phyloP scores from a whole-genome alignment of 2,797 vertebrate genomes.

The Eidolon dupreanum region DNA sequence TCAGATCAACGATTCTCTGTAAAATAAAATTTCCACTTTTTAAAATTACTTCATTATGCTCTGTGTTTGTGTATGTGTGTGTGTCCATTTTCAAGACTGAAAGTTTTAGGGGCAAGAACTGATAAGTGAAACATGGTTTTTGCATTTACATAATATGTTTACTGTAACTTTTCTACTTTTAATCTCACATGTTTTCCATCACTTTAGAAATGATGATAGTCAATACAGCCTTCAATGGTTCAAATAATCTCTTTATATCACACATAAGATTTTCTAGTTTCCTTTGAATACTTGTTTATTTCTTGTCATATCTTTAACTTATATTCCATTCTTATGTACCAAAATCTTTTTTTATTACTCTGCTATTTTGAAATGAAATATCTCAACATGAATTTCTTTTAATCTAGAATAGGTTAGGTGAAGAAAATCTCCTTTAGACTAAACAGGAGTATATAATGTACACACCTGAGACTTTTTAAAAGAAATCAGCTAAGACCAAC shows the following conservation, averaged over 20 bases:
- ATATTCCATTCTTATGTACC: background rate
- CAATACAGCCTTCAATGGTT: background rate
- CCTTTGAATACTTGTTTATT: background rate
- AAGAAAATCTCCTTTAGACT: background rate
- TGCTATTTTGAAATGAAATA: background rate
- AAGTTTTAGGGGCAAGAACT: background rate
- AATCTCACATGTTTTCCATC: background rate
- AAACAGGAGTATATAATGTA: background rate
- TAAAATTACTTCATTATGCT: background rate
- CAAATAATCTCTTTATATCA: background rate
- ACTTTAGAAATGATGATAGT: background rate
- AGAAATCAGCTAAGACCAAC: background rate
- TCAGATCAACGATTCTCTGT: background rate
- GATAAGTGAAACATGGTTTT: background rate
- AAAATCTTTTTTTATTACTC: background rate
- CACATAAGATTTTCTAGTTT: background rate
- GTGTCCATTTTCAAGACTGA: background rate
- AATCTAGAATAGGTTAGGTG: background rate
- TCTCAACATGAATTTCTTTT: slow-evolving; percentile 7
- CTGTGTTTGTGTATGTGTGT: background rate
- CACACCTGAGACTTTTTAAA: background rate
- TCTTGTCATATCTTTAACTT: background rate
- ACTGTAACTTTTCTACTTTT: background rate
- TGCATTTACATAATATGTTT: background rate
- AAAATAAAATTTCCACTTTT: background rate